Percentiles rank a stretch among this genome's conserved stretches.
Conservation (phyloP, 2,797 vertebrate species). For the Acanthiza pusilla region DNA sequence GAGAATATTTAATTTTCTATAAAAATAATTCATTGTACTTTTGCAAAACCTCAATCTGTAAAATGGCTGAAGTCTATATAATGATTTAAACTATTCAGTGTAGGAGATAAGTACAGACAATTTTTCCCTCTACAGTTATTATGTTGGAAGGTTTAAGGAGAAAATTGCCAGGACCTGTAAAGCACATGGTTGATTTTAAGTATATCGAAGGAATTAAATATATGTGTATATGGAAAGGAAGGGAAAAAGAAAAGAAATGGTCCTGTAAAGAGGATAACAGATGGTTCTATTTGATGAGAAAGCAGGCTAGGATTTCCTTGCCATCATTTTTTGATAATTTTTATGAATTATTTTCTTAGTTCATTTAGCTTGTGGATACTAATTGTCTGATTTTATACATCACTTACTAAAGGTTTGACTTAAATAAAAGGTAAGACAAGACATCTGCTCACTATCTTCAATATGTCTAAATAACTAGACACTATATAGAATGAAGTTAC, state of each 20-base stretch:
- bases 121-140: neutral
- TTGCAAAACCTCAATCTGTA: neutral
- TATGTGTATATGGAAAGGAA: neutral
- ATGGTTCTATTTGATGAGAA: neutral
- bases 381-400: neutral
- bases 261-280: neutral
- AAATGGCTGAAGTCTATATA: neutral
- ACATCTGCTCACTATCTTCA: constrained; percentile 1
- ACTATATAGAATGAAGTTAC: neutral
- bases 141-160: neutral
- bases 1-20: neutral
- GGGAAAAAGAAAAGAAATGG: neutral
- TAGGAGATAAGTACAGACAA: neutral
- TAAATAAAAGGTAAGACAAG: constrained; percentile 10
- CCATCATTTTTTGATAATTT: constrained; percentile 1
- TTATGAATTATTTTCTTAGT: neutral
- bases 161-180: neutral
- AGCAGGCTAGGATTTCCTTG: neutral
- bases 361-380: neutral
- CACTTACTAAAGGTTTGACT: neutral
- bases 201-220: neutral
- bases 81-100: neutral
- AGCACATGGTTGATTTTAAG: neutral
- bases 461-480: constrained; percentile 21
- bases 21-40: neutral